These are phyloP conservation scores for Microcebus murinus DNA, from an alignment of 2,113 vertebrate species.

Conservation along the genomic window DNA sequence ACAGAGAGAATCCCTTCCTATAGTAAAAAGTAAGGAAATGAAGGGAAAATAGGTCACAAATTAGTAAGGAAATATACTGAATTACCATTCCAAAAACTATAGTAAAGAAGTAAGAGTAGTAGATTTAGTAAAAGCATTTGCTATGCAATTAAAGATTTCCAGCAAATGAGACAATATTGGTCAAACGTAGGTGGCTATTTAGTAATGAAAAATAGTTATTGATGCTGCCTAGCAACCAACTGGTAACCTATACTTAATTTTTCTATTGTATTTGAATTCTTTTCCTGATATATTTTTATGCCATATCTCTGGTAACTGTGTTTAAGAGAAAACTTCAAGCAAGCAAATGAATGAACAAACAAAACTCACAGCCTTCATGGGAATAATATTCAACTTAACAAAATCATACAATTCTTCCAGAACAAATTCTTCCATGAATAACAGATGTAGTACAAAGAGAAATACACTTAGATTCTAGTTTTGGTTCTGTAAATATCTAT, in stretches of 20 bases:
- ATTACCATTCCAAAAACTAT: not conserved
- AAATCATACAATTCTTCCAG: not conserved
- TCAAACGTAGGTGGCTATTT: not conserved
- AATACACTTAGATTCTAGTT: not conserved
- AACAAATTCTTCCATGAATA: not conserved
- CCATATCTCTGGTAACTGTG: not conserved
- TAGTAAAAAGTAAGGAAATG: not conserved
- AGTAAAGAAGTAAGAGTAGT: not conserved
- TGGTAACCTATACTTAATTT: not conserved
- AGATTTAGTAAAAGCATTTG: not conserved
- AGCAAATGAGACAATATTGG: not conserved
- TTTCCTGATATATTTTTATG: not conserved
- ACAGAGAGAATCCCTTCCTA: not conserved
- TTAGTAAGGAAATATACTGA: not conserved
- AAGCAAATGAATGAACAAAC: not conserved
- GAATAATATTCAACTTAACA: not conserved
- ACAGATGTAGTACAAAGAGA: not conserved
- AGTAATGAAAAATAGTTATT: conserved; percentile 14
- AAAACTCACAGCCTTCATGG: not conserved
- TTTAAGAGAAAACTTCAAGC: not conserved
- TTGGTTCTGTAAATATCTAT: not conserved
- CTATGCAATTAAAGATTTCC: not conserved
- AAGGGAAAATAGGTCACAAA: not conserved
- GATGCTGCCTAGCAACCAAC: not conserved
- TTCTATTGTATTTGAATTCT: not conserved